Conservation (phyloP, 2,888 invertebrate species). For the Anoncus sp. region DNA sequence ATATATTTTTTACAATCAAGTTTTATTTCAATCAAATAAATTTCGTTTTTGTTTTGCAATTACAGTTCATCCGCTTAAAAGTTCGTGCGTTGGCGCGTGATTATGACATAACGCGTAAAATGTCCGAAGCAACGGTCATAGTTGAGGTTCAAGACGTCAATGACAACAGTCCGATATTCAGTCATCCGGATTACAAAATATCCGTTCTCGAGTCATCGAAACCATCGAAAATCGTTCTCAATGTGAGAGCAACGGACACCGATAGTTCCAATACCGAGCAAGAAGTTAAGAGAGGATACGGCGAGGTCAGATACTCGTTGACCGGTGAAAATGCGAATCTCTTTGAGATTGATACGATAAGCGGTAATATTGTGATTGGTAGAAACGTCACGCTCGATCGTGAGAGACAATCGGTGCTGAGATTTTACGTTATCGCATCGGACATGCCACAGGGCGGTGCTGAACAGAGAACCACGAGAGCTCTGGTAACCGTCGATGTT, state of each 20-base stretch:
- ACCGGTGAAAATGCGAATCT: slow-evolving; percentile 90
- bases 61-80: slow-evolving; percentile 82
- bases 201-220: slow-evolving; percentile 89
- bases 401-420: slow-evolving; percentile 88
- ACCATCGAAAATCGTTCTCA: slow-evolving; percentile 87
- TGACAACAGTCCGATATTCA: slow-evolving; percentile 91
- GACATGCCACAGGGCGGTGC: slow-evolving; percentile 90
- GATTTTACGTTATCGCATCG: slow-evolving; percentile 89
- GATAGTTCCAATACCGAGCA: slow-evolving; percentile 87
- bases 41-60: slow-evolving; percentile 15
- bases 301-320: slow-evolving; percentile 89
- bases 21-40: not conserved
- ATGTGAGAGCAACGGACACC: slow-evolving; percentile 89
- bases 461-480: slow-evolving; percentile 87
- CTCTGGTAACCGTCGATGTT: slow-evolving; percentile 88
- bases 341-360: slow-evolving; percentile 88
- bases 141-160: slow-evolving; percentile 90
- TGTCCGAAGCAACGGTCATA: slow-evolving; percentile 88
- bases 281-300: slow-evolving; percentile 85
- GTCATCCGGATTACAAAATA: slow-evolving; percentile 88
- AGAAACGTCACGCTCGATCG: slow-evolving; percentile 89
- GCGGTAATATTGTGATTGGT: slow-evolving; percentile 88
- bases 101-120: slow-evolving; percentile 83
- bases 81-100: slow-evolving; percentile 83
- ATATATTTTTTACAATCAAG: no score